Base-by-base conservation (phyloP, 30 jellyfish, hydroid and myxozoan species). In the Catostylus mosaicus region DNA sequence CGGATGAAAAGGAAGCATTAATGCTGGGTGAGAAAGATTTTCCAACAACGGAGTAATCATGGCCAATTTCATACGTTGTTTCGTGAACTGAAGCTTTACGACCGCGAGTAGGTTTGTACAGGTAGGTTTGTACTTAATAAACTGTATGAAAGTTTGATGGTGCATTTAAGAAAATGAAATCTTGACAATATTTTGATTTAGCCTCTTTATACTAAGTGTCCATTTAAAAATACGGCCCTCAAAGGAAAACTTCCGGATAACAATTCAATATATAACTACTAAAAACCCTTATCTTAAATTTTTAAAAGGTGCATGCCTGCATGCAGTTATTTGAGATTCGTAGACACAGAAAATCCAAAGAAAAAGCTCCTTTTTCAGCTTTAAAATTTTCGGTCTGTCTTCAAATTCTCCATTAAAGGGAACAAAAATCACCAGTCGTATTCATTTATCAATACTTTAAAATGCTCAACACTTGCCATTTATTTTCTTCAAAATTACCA, bases 21-120 rank as follows among this genome's bases (percentile, higher is more conserved):
- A 65, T 65, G 77, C 11, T 65, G 77, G 77, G 77, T 65, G 77
- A 31, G 77, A 65, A 65, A 51, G 30, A 65, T 65, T 65, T 27
- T 65, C 77, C 7, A 40, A 14, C 54, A 40, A 40, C 54, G 54
- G 14, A 40, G 14, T 40, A 40, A 40, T 40, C 54, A 40, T 40
- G 54, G 54, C 7, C 54, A 40, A 40, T 40, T 40, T 40, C 54
- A 40, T 14, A 40, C 54, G 54, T 40, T 40, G 54, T 40, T 40
- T 40, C 54, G 54, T 40, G 54, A 40, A 40, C 54, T 40, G 54
- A 40, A 40, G 54, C 54, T 40, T 40, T 14, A 40, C 54, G 54
- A 14, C 54, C 54, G 54, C 14, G 54, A 40, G 54, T 40, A 5
- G n/a, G n/a, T 40, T 40, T 40, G 11, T 40, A 40, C 54, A 40